Evolutionary conservation across 2,113 vertebrate species (phyloP), one percentile per base, ranked within the genome.

Genomic region (Rhynchomys soricoides): DNA sequence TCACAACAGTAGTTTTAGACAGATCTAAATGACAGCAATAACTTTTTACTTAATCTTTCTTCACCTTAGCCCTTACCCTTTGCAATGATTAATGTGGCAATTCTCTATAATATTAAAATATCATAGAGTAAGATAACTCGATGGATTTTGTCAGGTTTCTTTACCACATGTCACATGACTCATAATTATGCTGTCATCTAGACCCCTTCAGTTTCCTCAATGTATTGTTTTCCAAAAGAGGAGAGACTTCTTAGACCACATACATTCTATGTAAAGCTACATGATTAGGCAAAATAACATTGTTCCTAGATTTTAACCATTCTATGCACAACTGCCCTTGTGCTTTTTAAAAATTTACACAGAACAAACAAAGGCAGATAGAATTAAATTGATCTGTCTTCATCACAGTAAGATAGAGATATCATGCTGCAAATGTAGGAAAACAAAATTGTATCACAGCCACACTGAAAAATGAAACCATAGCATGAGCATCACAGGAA

Each of bases 81-180:
- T 93, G 7, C 13, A 55, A 4, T 74, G 9, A 55, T 52, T n/a
- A 52, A 94, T 52, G 2, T 64, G 7, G 3, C 8, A 6, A 8
- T 87, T 90, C 45, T 74, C 17, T 45, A 57, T 31, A 71, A 70
- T 45, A 50, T 94, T 31, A 48, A 2, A 52, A 1, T 57, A 7
- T n/a, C 22, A 78, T 4, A 75, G 16, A 48, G 34, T 24, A 68
- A 74, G 6, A 43, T 52, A 40, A 79, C n/a, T 6, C 31, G 31
- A 1, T 29, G 37, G 21, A 3, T 34, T 24, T 55, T 85, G n/a
- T 26, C 4, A 71, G 22, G 16, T 79, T 74, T 59, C 78, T 66
- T 15, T 83, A 37, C 73, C 10, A 78, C 1, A 3, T 5, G 55
- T 31, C 2, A 0, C 0, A 57, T 64, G 21, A 37, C 24, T 75